phyloP scores from a whole-genome alignment of 2,113 vertebrate species.

The Zapornia atra region DNA sequence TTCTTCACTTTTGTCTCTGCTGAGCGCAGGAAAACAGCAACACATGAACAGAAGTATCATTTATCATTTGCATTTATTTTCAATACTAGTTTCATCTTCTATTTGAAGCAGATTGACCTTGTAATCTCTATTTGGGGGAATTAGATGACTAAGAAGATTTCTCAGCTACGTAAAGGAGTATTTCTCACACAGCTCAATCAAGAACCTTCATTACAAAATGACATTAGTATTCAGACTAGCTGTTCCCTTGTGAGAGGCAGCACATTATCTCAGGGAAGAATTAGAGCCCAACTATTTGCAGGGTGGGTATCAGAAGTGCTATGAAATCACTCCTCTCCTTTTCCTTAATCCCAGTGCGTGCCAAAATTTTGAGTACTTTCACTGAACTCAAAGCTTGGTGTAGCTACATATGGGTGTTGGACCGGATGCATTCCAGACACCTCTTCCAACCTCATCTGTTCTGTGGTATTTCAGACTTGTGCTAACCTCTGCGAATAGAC shows the following conservation, averaged over 20 bases:
- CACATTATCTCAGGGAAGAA: neutral
- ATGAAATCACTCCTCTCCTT: neutral
- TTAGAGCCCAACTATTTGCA: neutral
- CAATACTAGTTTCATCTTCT: neutral
- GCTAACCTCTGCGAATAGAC: neutral
- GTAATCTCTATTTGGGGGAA: neutral
- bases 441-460: neutral
- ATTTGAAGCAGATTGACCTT: neutral
- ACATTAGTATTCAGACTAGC: neutral
- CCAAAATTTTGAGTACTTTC: neutral
- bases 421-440: neutral
- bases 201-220: neutral
- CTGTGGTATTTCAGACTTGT: neutral
- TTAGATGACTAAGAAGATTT: neutral
- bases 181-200: neutral
- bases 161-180: neutral
- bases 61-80: conserved; percentile 8
- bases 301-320: neutral
- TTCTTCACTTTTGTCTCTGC: neutral
- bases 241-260: neutral
- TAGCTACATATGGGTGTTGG: neutral
- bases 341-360: accelerated
- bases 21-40: neutral
- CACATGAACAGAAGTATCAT: neutral
- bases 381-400: neutral